Evolutionary conservation across 2,888 invertebrate species (phyloP).

Genomic region (Tetanocera ferruginea): DNA sequence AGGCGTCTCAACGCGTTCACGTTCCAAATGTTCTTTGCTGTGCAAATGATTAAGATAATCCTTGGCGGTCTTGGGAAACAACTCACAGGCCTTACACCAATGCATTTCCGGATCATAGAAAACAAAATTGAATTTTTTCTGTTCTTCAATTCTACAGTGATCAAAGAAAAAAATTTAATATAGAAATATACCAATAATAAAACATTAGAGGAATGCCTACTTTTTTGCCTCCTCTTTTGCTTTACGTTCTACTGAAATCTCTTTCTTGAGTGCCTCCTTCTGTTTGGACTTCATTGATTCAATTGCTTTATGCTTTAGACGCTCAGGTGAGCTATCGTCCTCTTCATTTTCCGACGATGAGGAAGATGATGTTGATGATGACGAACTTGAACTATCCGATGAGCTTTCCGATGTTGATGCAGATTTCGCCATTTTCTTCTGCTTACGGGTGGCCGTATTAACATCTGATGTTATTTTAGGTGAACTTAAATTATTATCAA

Average conservation of each 20-base stretch:
- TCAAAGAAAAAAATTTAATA: background rate
- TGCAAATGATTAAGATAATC: slow-evolving; percentile 89
- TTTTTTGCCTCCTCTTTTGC: slow-evolving; percentile 22
- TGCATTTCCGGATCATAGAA: slow-evolving; percentile 92
- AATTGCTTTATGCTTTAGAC: slow-evolving; percentile 67
- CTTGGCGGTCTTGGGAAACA: slow-evolving; percentile 88
- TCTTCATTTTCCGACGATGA: slow-evolving; percentile 57
- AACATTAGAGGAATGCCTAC: background rate
- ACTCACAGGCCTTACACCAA: slow-evolving; percentile 89
- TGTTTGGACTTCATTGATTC: slow-evolving; percentile 67
- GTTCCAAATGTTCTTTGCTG: slow-evolving; percentile 78
- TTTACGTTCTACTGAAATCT: slow-evolving; percentile 11
- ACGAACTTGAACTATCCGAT: slow-evolving; percentile 56
- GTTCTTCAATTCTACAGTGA: slow-evolving; percentile 47
- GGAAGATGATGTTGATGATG: slow-evolving; percentile 56
- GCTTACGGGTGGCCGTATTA: slow-evolving; percentile 32
- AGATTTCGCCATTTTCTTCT: slow-evolving; percentile 48
- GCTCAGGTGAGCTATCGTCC: slow-evolving; percentile 66
- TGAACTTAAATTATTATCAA: slow-evolving; percentile 4
- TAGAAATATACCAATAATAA: background rate
- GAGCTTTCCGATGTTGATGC: slow-evolving; percentile 45
- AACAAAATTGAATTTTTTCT: slow-evolving; percentile 77
- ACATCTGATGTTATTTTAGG: background rate
- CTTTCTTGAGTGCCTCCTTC: slow-evolving; percentile 19
- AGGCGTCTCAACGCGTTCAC: slow-evolving; percentile 65